Evolutionary conservation across 2,888 invertebrate genomes (phyloP), one percentile per base, ranked within the genome.

Genomic region (Stenoptilia bipunctidactyla): DNA sequence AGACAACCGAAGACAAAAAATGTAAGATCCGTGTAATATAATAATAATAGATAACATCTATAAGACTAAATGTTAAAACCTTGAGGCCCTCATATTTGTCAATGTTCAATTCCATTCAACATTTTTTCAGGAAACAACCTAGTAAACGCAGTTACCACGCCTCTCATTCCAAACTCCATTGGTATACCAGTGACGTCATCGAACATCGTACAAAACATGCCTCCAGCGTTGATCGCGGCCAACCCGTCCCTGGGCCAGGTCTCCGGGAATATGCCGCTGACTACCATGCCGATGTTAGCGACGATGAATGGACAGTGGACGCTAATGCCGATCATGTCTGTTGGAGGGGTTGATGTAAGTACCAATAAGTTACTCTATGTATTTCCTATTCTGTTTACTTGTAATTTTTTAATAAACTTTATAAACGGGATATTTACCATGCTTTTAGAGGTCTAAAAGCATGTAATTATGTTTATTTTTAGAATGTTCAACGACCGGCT

Each of bases 301-400:
- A 72, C 80, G 0, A 71, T 83, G 42, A 83, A 83, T 34, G 83
- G 83, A 6, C 82, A 83, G 48, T 82, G 82, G 80, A 77, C 76
- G 47, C 52, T 82, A 40, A 82, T 80, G 50, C 80, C 83, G 0
- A 63, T 82, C 37, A 76, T 82, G 77, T 79, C 82, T 0, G 77
- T 83, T 1, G 80, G 80, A 0, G 66, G 66, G 9, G 48, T 68
- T 8, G 75, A 80, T 47, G 79, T 79, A 34, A 69, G 77, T 66
- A 42, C 14, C n/a, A n/a, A n/a, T n/a, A n/a, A n/a, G n/a, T n/a
- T n/a, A n/a, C n/a, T n/a, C n/a, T n/a, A n/a, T n/a, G n/a, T n/a
- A n/a, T n/a, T n/a, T n/a, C n/a, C n/a, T n/a, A n/a, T n/a, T n/a
- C n/a, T n/a, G n/a, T n/a, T n/a, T n/a, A n/a, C n/a, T n/a, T n/a